phyloP scores from a whole-genome alignment of 2,888 invertebrate genomes.

The Apamea sordens region DNA sequence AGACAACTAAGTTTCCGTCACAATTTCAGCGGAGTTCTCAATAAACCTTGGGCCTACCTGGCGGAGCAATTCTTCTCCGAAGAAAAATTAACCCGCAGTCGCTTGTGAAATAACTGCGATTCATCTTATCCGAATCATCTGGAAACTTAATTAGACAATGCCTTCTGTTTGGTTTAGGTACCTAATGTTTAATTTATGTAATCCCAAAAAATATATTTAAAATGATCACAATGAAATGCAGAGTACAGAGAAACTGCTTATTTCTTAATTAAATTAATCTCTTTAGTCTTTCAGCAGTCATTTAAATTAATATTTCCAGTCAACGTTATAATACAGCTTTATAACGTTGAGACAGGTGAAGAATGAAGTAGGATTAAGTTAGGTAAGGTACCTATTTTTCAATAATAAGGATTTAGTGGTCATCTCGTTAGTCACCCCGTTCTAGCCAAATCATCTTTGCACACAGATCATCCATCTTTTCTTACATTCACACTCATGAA shows the following conservation, averaged over 20 bases:
- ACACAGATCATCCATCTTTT: no score
- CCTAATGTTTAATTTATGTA: background rate
- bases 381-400: no score
- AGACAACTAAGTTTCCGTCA: constrained; percentile 3
- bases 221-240: background rate
- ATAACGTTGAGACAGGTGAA: background rate
- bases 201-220: background rate
- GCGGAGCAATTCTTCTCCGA: constrained; percentile 15
- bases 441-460: no score
- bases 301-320: background rate
- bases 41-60: background rate
- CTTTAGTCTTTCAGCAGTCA: background rate
- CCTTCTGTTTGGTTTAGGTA: background rate
- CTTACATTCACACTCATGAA: no score
- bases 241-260: background rate
- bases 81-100: constrained; percentile 7
- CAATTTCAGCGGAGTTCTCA: constrained; percentile 7
- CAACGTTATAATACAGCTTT: background rate
- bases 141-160: constrained; percentile 22
- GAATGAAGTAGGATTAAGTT: no score
- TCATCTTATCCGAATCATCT: constrained; percentile 20
- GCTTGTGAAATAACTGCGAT: constrained; percentile 28
- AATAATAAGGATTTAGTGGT: no score
- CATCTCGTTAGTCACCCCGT: no score
- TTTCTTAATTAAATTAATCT: background rate